Evolutionary conservation across 1,140 invertebrate genomes (phyloP).

Genomic region (Oscheius sp.): DNA sequence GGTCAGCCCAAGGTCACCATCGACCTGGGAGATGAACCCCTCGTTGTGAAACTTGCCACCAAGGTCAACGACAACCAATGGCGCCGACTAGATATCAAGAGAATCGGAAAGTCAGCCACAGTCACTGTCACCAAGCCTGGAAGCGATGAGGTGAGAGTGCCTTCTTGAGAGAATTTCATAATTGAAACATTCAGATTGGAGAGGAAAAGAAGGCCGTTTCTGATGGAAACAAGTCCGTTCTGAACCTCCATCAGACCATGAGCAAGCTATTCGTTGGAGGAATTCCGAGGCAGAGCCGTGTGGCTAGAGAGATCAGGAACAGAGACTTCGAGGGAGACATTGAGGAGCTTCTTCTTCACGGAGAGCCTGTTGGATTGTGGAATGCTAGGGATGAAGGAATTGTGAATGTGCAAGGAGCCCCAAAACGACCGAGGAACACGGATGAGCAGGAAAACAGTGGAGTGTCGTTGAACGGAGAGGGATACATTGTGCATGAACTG

Average conservation of each 20-base stretch:
- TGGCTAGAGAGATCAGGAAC: constrained; percentile 71
- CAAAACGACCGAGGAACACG: constrained; percentile 64
- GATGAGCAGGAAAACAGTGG: constrained; percentile 41
- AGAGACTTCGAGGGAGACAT: constrained; percentile 81
- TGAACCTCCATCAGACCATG: constrained; percentile 79
- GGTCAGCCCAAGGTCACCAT: constrained; percentile 81
- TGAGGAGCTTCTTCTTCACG: constrained; percentile 83
- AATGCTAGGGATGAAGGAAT: constrained; percentile 78
- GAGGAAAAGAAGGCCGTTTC: constrained; percentile 59
- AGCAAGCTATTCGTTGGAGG: constrained; percentile 88
- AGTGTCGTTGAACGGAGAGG: constrained; percentile 76
- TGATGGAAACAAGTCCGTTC: constrained; percentile 73
- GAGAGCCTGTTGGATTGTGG: constrained; percentile 85
- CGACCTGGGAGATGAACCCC: constrained; percentile 81
- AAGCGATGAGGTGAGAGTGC: constrained; percentile 59
- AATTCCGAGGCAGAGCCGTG: constrained; percentile 67
- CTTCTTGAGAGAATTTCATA: constrained; percentile 51
- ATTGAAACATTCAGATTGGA: constrained; percentile 40
- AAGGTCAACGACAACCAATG: constrained; percentile 69
- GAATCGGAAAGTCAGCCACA: constrained; percentile 75
- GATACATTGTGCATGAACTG: constrained; percentile 73
- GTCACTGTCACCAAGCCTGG: constrained; percentile 73
- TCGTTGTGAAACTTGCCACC: constrained; percentile 71
- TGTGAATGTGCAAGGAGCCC: constrained; percentile 72
- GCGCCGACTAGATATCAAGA: constrained; percentile 84